Percentiles rank a stretch among this genome's conserved stretches.
Evolutionary conservation across 2,888 invertebrate species (phyloP).

Genomic region (Trissoscelio sp.): DNA sequence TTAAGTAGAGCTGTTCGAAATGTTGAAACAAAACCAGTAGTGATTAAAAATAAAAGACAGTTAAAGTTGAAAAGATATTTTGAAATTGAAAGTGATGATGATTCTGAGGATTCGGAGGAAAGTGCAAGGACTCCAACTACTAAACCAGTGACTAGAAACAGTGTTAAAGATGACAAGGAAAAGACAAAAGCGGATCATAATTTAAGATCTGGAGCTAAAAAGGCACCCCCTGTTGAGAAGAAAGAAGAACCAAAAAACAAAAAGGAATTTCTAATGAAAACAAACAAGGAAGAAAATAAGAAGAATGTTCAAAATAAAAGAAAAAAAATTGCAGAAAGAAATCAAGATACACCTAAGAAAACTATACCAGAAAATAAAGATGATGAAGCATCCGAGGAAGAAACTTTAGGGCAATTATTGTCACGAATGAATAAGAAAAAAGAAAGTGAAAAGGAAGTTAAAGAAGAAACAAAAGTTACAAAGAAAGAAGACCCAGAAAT

Average conservation of each 20-base stretch:
- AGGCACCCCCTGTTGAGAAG: constrained; percentile 58
- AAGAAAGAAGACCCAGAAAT: constrained; percentile 9
- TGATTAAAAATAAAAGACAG: constrained; percentile 73
- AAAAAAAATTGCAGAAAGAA: constrained; percentile 40
- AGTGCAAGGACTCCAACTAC: constrained; percentile 73
- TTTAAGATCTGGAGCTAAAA: constrained; percentile 77
- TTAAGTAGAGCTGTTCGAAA: constrained; percentile 63
- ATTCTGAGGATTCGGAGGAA: constrained; percentile 77
- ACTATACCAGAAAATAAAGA: constrained; percentile 47
- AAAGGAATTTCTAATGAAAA: constrained; percentile 28
- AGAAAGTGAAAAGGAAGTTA: constrained; percentile 57
- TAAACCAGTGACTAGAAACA: constrained; percentile 76
- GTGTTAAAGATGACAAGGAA: constrained; percentile 58
- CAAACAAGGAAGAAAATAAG: constrained; percentile 56
- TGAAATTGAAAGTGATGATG: constrained; percentile 79
- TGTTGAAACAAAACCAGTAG: constrained; percentile 66
- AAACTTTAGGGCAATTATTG: constrained; percentile 58
- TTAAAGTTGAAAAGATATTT: constrained; percentile 77
- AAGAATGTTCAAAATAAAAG: constrained; percentile 33
- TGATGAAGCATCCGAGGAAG: constrained; percentile 58
- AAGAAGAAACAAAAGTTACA: constrained; percentile 46
- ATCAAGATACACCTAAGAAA: constrained; percentile 21
- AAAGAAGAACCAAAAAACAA: constrained; percentile 44
- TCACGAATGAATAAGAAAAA: constrained; percentile 60
- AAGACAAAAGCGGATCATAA: constrained; percentile 73